Evolutionary conservation across 1,140 invertebrate species (phyloP).

Genomic region (Tribolium castaneum): DNA sequence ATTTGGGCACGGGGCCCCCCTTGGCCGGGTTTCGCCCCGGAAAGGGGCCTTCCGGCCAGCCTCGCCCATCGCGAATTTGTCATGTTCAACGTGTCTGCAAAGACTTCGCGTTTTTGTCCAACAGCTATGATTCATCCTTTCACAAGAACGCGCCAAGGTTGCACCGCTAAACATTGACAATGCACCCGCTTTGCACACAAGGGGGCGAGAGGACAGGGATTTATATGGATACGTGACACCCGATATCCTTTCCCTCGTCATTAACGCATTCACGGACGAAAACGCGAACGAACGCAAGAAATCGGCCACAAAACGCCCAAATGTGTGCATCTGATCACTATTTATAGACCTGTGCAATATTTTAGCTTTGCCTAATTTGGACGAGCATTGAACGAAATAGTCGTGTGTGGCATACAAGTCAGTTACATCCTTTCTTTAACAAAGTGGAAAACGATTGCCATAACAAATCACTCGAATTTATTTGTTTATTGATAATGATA

Average conservation of each 20-base stretch:
- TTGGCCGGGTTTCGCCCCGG: neutral
- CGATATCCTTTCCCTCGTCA: conserved; percentile 12
- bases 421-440: too few relatives aligned
- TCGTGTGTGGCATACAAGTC: too few relatives aligned
- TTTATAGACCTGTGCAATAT: conserved; percentile 38
- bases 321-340: conserved; percentile 52
- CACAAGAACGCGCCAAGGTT: conserved; percentile 14
- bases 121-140: conserved; percentile 21
- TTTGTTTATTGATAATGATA: neutral
- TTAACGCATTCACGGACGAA: neutral
- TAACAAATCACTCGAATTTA: neutral
- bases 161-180: conserved; percentile 8
- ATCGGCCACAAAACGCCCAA: conserved; percentile 23
- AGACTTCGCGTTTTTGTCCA: neutral
- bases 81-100: conserved; percentile 21
- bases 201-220: conserved; percentile 22
- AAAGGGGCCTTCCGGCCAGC: neutral
- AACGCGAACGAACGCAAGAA: neutral
- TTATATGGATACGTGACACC: conserved; percentile 48
- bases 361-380: conserved; percentile 49
- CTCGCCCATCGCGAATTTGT: conserved; percentile 24
- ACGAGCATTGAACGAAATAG: neutral
- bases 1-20: neutral
- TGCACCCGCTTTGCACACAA: neutral
- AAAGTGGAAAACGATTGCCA: too few relatives aligned